phyloP scores from a whole-genome alignment of 2,888 invertebrate genomes.

The Digitonthophagus gazella region DNA sequence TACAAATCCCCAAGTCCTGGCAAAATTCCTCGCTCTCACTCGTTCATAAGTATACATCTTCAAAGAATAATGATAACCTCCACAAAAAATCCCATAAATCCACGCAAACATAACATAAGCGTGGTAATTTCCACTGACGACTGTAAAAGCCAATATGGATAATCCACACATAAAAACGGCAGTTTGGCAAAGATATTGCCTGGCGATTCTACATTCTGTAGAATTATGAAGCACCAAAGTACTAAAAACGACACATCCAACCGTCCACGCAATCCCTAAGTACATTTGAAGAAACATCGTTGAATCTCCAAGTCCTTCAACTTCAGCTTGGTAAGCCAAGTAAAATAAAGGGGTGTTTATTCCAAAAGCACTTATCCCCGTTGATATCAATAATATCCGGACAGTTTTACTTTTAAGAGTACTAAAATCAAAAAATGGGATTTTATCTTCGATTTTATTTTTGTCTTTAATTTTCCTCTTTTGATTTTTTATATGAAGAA shows the following conservation, averaged over 20 bases:
- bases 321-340: conserved; percentile 75
- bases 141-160: conserved; percentile 73
- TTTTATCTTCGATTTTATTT: conserved; percentile 72
- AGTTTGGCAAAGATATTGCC: conserved; percentile 81
- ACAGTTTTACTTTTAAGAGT: conserved; percentile 83
- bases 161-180: conserved; percentile 77
- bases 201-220: conserved; percentile 79
- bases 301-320: conserved; percentile 62
- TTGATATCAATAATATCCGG: conserved; percentile 76
- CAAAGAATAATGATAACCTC: conserved; percentile 83
- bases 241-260: conserved; percentile 79
- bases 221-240: conserved; percentile 79
- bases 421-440: conserved; percentile 83
- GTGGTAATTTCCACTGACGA: conserved; percentile 72
- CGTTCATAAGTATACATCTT: conserved; percentile 89
- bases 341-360: conserved; percentile 84
- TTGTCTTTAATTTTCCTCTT: conserved; percentile 80
- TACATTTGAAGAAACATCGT: conserved; percentile 62
- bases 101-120: conserved; percentile 79
- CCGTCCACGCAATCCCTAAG: conserved; percentile 78
- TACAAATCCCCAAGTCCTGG: conserved; percentile 85
- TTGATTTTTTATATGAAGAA: conserved; percentile 85
- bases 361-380: conserved; percentile 77
- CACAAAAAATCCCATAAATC: conserved; percentile 83
- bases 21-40: conserved; percentile 81